A percentile compares a stretch with the other conserved stretches of the same genome.
Evolutionary conservation across 2,113 vertebrate genomes (phyloP).

Genomic region (Numenius arquata): DNA sequence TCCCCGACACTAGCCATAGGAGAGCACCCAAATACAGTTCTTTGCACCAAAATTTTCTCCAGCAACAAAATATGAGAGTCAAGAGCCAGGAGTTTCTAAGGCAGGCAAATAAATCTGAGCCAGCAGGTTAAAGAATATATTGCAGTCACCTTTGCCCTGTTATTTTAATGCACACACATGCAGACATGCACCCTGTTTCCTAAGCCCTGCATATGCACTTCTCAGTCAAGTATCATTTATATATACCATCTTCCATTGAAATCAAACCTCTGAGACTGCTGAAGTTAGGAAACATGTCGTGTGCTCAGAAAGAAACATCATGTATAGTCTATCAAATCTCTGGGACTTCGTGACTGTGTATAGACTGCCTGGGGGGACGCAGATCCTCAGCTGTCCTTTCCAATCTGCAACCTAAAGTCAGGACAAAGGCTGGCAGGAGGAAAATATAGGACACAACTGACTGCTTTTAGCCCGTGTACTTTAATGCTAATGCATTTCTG

Average conservation of each 20-base stretch:
- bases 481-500: neutral
- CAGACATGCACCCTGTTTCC: neutral
- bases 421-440: neutral
- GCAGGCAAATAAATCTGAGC: neutral
- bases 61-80: neutral
- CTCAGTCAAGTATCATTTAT: conserved; percentile 1
- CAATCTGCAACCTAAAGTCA: neutral
- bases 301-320: neutral
- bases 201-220: neutral
- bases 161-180: neutral
- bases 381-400: neutral
- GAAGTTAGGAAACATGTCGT: neutral
- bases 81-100: neutral
- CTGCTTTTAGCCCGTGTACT: neutral
- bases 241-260: neutral
- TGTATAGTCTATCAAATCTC: neutral
- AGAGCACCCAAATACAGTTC: neutral
- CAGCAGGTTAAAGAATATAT: conserved; percentile 1
- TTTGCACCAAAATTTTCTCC: neutral
- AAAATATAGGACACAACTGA: neutral
- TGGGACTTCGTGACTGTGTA: neutral
- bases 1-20: rapidly evolving
- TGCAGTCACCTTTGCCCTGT: neutral
- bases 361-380: neutral
- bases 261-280: neutral